phyloP scores from a whole-genome alignment of 2,888 invertebrate species.

The Andrena chrysosceles region DNA sequence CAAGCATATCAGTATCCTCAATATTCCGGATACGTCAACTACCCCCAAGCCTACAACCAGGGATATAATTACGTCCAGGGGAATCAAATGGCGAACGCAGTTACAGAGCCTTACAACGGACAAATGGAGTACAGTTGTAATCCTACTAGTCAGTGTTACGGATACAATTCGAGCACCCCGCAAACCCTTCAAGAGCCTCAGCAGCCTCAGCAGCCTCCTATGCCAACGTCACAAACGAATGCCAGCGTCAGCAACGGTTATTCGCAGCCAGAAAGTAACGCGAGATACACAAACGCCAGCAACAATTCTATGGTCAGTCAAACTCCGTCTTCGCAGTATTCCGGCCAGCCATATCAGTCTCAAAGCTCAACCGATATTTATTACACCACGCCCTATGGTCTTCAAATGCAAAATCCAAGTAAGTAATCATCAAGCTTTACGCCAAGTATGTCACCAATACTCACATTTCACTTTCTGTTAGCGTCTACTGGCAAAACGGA shows the following conservation, averaged over 20 bases:
- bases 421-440: background rate
- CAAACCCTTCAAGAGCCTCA: slow-evolving; percentile 54
- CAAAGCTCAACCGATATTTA: slow-evolving; percentile 68
- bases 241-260: slow-evolving; percentile 9
- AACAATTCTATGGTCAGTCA: slow-evolving; percentile 77
- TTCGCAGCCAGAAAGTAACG: slow-evolving; percentile 65
- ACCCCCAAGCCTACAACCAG: slow-evolving; percentile 69
- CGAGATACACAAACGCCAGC: slow-evolving; percentile 79
- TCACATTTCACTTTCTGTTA: slow-evolving; percentile 4
- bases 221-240: slow-evolving; percentile 5
- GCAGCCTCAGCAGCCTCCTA: slow-evolving; percentile 24
- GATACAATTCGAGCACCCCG: slow-evolving; percentile 87
- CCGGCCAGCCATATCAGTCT: slow-evolving; percentile 66
- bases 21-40: slow-evolving; percentile 68
- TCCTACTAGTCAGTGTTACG: slow-evolving; percentile 84
- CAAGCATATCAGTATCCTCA: slow-evolving; percentile 74
- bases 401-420: slow-evolving; percentile 75
- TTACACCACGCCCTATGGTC: slow-evolving; percentile 74
- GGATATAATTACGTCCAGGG: slow-evolving; percentile 66
- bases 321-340: slow-evolving; percentile 78
- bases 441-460: no score
- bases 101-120: slow-evolving; percentile 83
- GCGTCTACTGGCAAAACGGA: slow-evolving; percentile 53
- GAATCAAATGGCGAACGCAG: slow-evolving; percentile 47
- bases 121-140: slow-evolving; percentile 89